Evolutionary conservation across 2,113 vertebrate species (phyloP).

Genomic region (Grammomys dolichurus): DNA sequence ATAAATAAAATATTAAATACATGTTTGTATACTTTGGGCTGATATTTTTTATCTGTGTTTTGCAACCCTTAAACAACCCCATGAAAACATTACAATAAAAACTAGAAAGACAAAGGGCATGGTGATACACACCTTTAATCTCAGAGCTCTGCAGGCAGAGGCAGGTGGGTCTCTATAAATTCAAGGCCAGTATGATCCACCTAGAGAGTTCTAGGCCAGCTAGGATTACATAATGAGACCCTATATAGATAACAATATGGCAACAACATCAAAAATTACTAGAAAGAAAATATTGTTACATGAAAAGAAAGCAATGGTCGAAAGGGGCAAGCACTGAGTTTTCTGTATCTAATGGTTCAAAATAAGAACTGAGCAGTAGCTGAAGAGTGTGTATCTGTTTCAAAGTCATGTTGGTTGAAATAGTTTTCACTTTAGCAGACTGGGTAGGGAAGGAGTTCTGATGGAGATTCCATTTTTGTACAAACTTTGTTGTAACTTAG

Average conservation of each 20-base stretch:
- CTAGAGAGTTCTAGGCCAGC: background rate
- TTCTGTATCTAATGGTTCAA: background rate
- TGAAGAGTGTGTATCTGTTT: background rate
- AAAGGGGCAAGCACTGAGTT: background rate
- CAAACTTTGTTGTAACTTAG: background rate
- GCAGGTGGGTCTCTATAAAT: background rate
- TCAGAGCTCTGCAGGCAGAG: background rate
- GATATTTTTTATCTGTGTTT: background rate
- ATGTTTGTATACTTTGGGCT: background rate
- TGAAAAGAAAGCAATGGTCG: background rate
- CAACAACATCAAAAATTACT: background rate
- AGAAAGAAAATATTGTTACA: background rate
- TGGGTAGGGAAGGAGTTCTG: background rate
- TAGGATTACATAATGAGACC: background rate
- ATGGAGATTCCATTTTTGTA: background rate
- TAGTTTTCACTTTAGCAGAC: background rate
- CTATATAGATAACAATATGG: background rate
- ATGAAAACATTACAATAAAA: conserved; percentile 14
- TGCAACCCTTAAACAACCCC: background rate
- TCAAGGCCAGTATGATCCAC: background rate
- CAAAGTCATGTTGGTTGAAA: background rate
- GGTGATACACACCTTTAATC: background rate
- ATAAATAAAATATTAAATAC: background rate
- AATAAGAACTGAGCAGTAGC: background rate
- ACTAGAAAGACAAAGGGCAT: background rate